Percentiles rank a stretch among this genome's conserved stretches.
Conservation (phyloP, 2,797 vertebrate species). For the Crypturellus tataupa region DNA sequence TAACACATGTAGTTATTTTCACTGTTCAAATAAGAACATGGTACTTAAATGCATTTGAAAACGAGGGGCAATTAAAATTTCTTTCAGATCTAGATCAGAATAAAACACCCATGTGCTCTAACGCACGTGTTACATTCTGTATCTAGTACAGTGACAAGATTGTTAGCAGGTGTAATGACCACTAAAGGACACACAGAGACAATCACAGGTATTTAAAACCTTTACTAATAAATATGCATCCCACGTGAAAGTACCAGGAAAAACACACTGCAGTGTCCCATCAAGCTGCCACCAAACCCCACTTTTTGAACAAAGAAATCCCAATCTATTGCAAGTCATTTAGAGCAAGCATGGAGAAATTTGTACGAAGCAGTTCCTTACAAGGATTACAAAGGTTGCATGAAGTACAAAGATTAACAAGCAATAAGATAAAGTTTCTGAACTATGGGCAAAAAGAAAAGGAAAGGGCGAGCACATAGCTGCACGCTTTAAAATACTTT, state of each 20-base stretch:
- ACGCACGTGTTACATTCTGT: background rate
- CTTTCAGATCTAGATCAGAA: background rate
- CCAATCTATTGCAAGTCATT: background rate
- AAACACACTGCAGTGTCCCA: background rate
- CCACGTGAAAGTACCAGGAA: background rate
- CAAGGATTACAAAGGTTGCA: constrained; percentile 1
- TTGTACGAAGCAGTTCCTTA: background rate
- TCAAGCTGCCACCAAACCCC: background rate
- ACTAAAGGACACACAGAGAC: background rate
- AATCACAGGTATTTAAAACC: background rate
- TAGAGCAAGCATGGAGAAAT: background rate
- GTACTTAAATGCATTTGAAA: background rate
- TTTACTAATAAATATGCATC: background rate
- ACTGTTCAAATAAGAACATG: background rate
- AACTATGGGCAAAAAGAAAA: background rate
- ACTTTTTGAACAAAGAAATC: background rate
- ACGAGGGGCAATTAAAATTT: background rate
- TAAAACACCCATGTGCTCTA: background rate
- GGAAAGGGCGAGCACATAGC: background rate
- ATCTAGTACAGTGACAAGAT: background rate
- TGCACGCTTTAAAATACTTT: background rate
- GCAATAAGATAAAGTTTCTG: background rate
- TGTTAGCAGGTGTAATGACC: background rate
- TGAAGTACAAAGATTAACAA: background rate
- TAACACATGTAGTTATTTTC: background rate